A percentile compares a stretch with the other conserved stretches of the same genome.
Conservation (phyloP, 2,888 invertebrate species). For the Drosophila demipolita region DNA sequence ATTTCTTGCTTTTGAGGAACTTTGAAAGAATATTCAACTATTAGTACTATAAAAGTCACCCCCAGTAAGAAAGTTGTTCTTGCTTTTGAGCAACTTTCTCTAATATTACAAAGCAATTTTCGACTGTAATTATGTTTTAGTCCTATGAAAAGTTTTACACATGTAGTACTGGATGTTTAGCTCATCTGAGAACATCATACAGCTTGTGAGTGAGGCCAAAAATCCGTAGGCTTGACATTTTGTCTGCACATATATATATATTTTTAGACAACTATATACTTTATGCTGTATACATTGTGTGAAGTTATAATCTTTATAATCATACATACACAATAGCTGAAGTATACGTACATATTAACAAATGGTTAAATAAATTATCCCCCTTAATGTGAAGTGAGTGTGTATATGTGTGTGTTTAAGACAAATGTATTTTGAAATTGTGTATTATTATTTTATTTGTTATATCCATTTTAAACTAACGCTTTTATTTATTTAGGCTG, state of each 20-base stretch:
- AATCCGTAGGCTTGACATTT: not conserved
- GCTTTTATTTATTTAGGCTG: conserved; percentile 79
- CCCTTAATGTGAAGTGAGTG: not conserved
- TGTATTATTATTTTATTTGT: conserved; percentile 78
- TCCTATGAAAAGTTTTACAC: not conserved
- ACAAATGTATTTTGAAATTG: conserved; percentile 61
- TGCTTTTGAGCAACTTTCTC: not conserved
- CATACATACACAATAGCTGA: conserved; percentile 6
- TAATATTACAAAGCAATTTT: not conserved
- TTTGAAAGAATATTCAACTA: not conserved
- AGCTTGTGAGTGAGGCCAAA: not conserved
- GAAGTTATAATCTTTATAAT: not conserved
- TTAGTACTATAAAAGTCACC: not conserved
- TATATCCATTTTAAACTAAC: conserved; percentile 78
- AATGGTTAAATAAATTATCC: not conserved
- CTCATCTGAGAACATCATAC: not conserved
- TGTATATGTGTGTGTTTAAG: conserved; percentile 1
- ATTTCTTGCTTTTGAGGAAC: not conserved
- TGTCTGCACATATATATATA: conserved; percentile 6
- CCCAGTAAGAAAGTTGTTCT: not conserved
- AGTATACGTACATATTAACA: conserved; percentile 3
- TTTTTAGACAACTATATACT: conserved; percentile 5
- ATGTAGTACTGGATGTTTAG: not conserved
- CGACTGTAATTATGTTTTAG: not conserved
- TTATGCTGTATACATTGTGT: conserved; percentile 4